A percentile compares a stretch with the other conserved stretches of the same genome.
Evolutionary conservation across 2,113 vertebrate species (phyloP).

Genomic region (Oceanodroma tethys): DNA sequence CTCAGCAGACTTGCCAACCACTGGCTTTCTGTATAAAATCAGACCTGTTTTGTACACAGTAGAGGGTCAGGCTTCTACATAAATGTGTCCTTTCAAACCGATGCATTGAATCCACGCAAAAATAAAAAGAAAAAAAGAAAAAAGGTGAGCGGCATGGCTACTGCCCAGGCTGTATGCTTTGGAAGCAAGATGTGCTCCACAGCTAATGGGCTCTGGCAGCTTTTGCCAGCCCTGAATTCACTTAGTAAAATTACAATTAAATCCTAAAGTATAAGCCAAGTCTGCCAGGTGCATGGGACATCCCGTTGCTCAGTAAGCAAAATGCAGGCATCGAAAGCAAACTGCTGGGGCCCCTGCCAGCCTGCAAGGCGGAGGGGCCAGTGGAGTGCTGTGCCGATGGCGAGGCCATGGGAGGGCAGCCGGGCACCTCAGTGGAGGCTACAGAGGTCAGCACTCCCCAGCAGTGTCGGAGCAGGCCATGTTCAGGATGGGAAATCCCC

Average conservation of each 20-base stretch:
- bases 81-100: background rate
- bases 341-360: background rate
- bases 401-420: background rate
- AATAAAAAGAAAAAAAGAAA: background rate
- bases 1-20: background rate
- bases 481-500: background rate
- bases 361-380: background rate
- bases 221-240: constrained; percentile 10
- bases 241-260: constrained; percentile 56
- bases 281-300: constrained; percentile 18
- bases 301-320: background rate
- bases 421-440: background rate
- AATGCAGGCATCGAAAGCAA: background rate
- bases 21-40: background rate
- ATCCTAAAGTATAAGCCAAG: constrained; percentile 20
- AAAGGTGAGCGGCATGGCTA: background rate
- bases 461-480: background rate
- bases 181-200: background rate
- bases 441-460: accelerated
- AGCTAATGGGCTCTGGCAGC: background rate
- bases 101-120: background rate
- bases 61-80: background rate
- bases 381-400: background rate
- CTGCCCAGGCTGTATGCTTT: background rate
- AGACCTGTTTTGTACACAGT: background rate